A percentile compares a stretch with the other conserved stretches of the same genome.
phyloP scores from a whole-genome alignment of 2,113 vertebrate species.

The Pituophis catenifer region DNA sequence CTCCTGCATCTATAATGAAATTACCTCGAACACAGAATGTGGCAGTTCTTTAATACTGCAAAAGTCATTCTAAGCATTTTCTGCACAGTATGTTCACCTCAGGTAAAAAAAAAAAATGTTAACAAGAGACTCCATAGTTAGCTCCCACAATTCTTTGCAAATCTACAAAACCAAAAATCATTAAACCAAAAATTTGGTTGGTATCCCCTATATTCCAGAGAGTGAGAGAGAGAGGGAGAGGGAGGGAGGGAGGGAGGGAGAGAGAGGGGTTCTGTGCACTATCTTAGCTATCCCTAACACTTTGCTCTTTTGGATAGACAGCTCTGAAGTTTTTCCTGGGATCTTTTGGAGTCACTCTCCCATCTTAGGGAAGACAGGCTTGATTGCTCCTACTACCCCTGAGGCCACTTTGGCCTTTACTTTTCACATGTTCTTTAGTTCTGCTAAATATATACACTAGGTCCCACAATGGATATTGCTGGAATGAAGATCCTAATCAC shows the following conservation, averaged over 20 bases:
- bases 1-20: conserved; percentile 16
- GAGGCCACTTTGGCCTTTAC: background rate
- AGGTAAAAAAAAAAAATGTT: background rate
- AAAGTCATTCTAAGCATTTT: background rate
- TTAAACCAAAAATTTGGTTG: background rate
- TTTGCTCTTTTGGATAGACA: background rate
- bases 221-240: too few relatives aligned
- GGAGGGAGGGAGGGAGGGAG: too few relatives aligned
- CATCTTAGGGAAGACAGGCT: background rate
- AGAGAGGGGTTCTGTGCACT: too few relatives aligned
- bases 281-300: background rate
- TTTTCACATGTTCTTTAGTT: background rate
- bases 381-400: background rate
- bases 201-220: background rate
- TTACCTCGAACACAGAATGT: background rate
- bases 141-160: background rate
- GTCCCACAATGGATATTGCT: background rate
- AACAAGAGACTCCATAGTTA: background rate
- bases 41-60: conserved; percentile 25
- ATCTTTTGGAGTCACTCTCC: background rate
- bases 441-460: background rate
- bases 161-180: background rate
- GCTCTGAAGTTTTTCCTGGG: background rate
- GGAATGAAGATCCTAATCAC: background rate
- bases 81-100: background rate